Conservation (phyloP, 2,113 vertebrate genomes). For the Phalacrocorax carbo region DNA sequence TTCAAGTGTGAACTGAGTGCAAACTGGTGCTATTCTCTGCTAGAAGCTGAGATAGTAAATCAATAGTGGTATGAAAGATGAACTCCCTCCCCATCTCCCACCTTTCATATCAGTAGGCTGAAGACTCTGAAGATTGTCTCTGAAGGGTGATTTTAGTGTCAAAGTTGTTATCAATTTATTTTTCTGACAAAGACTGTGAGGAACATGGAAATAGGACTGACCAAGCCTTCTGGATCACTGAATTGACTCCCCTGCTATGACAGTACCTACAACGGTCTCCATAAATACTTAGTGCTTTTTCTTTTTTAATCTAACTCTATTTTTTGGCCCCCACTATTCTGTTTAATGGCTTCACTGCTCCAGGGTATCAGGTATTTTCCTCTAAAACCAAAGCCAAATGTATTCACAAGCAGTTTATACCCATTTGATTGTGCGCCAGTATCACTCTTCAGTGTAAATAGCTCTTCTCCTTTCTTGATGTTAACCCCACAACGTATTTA, state of each 20-base stretch:
- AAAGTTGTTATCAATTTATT: neutral
- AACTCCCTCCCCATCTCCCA: constrained; percentile 6
- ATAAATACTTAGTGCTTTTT: neutral
- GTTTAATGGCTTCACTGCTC: neutral
- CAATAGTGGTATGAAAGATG: neutral
- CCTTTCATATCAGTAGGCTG: constrained; percentile 10
- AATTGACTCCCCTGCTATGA: neutral
- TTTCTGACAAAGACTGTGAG: neutral
- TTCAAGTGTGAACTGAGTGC: neutral
- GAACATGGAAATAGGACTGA: neutral
- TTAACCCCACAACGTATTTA: neutral
- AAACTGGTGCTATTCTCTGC: constrained; percentile 9
- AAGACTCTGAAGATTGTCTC: neutral
- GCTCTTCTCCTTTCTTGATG: neutral
- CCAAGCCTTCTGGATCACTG: neutral
- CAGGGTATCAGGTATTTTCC: neutral
- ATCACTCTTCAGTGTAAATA: neutral
- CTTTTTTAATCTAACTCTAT: neutral
- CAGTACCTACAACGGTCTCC: neutral
- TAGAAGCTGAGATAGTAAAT: constrained; percentile 15
- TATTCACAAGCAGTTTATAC: neutral
- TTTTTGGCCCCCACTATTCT: neutral
- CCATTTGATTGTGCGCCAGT: neutral
- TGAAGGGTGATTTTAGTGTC: constrained; percentile 19
- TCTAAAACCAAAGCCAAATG: neutral